Evolutionary conservation across 2,797 vertebrate genomes (phyloP).

Genomic region (Tadarida brasiliensis): DNA sequence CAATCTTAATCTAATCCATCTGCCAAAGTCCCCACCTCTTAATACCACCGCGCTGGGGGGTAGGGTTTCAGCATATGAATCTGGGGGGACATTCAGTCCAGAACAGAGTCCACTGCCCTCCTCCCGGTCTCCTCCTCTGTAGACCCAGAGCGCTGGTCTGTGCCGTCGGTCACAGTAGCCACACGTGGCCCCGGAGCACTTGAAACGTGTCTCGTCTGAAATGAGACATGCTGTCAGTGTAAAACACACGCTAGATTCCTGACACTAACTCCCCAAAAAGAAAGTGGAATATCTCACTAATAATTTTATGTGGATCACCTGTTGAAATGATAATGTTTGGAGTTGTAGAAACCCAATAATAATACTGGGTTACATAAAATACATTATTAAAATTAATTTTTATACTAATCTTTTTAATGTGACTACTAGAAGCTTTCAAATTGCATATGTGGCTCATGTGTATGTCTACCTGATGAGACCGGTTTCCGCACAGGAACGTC

Average conservation of each 20-base stretch:
- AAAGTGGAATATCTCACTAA: neutral
- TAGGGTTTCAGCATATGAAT: neutral
- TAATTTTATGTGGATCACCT: neutral
- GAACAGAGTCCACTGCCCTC: neutral
- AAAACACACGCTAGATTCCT: neutral
- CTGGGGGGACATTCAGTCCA: neutral
- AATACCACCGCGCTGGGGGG: neutral
- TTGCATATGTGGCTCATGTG: neutral
- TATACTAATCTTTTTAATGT: conserved; percentile 6
- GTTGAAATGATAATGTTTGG: conserved; percentile 14
- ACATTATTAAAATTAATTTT: neutral
- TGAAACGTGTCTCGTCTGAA: neutral
- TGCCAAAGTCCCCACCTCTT: neutral
- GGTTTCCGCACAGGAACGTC: neutral
- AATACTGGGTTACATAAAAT: neutral
- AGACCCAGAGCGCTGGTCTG: neutral
- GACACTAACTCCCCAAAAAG: neutral
- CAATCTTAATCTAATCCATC: neutral
- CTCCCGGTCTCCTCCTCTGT: neutral
- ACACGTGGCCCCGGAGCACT: fast-evolving
- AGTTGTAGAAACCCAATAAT: neutral
- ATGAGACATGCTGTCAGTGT: neutral
- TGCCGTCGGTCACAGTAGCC: too few species aligned
- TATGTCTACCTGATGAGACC: neutral
- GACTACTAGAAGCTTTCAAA: conserved; percentile 8